Conservation (phyloP, 2,888 invertebrate genomes). For the Eupithecia insigniata region DNA sequence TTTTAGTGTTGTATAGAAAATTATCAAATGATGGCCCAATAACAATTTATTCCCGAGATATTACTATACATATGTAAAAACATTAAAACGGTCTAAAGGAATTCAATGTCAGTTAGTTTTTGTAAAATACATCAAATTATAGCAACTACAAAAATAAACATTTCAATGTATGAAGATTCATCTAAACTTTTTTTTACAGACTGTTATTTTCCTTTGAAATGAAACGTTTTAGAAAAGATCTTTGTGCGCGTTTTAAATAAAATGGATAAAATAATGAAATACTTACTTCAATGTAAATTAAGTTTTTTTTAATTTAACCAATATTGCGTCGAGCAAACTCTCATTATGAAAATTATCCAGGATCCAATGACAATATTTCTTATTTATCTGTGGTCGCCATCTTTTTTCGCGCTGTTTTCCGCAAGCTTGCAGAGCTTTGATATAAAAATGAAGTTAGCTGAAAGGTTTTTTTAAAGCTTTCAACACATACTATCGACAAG, state of each 20-base stretch:
- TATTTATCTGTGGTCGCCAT: conserved; percentile 39
- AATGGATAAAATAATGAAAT: neutral
- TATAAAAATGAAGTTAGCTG: conserved; percentile 4
- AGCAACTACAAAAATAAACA: neutral
- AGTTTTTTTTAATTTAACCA: neutral
- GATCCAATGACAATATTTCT: conserved; percentile 36
- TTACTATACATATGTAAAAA: too few species aligned
- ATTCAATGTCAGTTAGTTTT: too few species aligned
- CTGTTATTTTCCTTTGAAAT: neutral
- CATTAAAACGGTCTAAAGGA: too few species aligned
- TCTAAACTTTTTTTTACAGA: too few species aligned
- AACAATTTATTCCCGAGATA: too few species aligned
- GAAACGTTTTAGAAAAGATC: neutral
- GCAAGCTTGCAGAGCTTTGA: conserved; percentile 1
- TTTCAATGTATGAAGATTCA: neutral
- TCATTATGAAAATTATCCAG: conserved; percentile 2
- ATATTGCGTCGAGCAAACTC: neutral
- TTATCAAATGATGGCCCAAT: too few species aligned
- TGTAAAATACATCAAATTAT: too few species aligned
- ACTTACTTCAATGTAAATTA: neutral
- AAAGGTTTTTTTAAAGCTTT: conserved; percentile 2
- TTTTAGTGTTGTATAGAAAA: too few species aligned
- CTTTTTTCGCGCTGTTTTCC: conserved; percentile 43
- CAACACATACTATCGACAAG: neutral
- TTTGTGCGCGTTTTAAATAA: neutral